Base-by-base conservation (phyloP, 2,888 invertebrate species). In the Latrodectus elegans region DNA sequence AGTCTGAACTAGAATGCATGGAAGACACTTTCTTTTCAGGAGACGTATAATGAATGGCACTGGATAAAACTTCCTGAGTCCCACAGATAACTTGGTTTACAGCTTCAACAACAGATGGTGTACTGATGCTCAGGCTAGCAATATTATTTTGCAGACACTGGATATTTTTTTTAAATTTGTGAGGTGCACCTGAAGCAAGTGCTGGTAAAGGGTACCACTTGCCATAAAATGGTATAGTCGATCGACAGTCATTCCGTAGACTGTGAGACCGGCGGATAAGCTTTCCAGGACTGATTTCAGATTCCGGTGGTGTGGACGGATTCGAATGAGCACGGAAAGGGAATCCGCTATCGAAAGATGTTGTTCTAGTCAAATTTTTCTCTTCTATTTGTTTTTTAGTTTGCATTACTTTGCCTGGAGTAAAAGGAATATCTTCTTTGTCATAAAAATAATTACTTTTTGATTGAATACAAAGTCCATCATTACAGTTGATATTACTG, bases 371-470 rank as follows among this genome's bases (percentile, higher is more conserved):
- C 8, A 90, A 73, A 38, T 72, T 82, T 38, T 88, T 86, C 49
- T 89, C 94, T 91, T 95, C 95, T 49, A 95, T 92, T 90, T 95
- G 95, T 91, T 95, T 94, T 67, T 90, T 91, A 64, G 91, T 91
- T 67, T 91, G 90, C 91, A 95, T 95, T 26, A 96, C 95, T 0
- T 95, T 95, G 4, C 96, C 95, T 1, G 94, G 94, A 92, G 94
- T 93, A 94, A 95, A 94, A 60, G 95, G 94, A 90, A 94, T 94
- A 88, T 94, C 94, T 90, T 94, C 94, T 89, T 93, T 94, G 89
- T 94, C 93, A 90, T 94, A 94, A 80, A 85, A 86, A 82, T 87
- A 83, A 76, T 89, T 76, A 65, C 26, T 64, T 70, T 77, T 77
- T 26, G 67, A 38, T 26, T 26, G 78, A n/a, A 79, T n/a, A 60